Evolutionary conservation across 2,113 vertebrate genomes (phyloP).

Genomic region (Brienomyrus brachyistius): DNA sequence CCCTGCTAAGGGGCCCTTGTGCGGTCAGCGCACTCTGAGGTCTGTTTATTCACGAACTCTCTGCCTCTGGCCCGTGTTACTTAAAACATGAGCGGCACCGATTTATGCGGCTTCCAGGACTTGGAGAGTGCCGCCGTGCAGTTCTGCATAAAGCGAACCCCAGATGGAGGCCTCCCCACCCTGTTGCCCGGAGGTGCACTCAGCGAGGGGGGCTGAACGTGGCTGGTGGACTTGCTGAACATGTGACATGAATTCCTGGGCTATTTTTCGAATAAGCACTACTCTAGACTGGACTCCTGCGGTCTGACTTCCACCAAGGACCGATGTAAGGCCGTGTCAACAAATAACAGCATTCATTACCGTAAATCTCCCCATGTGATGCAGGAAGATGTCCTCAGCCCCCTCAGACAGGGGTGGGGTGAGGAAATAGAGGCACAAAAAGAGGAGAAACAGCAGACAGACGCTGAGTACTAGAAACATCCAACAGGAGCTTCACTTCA

Average conservation of each 20-base stretch:
- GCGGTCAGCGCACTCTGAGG: neutral
- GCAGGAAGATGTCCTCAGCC: neutral
- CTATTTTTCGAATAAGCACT: neutral
- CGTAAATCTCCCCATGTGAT: neutral
- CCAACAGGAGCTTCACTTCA: neutral
- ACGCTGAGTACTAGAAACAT: neutral
- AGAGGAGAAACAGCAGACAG: neutral
- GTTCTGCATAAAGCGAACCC: neutral
- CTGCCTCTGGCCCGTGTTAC: neutral
- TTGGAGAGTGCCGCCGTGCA: neutral
- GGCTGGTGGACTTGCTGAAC: neutral
- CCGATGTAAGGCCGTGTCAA: neutral
- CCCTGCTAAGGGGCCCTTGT: neutral
- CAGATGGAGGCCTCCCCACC: neutral
- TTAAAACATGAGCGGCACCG: constrained; percentile 7
- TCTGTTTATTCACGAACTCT: neutral
- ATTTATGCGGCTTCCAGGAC: neutral
- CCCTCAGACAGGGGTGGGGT: neutral
- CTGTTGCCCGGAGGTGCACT: neutral
- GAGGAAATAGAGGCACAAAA: neutral
- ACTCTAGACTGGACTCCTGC: neutral
- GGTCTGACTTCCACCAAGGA: neutral
- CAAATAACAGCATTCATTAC: neutral
- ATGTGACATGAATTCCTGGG: neutral
- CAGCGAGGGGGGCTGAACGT: neutral